Evolutionary conservation across 2,888 invertebrate genomes (phyloP), one percentile per base, ranked within the genome.

Genomic region (Standfussiana lucernea): DNA sequence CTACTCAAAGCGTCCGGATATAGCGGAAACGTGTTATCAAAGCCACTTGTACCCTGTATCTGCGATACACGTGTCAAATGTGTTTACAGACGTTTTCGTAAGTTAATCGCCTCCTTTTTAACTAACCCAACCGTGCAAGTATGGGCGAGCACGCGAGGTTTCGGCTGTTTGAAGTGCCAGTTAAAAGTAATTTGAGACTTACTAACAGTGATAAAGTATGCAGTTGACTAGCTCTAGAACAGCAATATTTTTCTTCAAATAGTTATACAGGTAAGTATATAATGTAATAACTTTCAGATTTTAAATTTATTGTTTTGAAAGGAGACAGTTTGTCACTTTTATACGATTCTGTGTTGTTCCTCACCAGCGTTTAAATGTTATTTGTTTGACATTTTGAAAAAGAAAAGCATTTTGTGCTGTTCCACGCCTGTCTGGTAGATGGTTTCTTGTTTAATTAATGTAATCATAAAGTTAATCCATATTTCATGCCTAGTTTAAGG

Each of bases 61-160:
- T 93, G 92, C 87, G 87, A 83, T 93, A 95, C 95, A 95, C 93
- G 94, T 95, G 95, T 95, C 92, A 89, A 89, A 88, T 90, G 84
- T 94, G 95, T 95, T 94, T 94, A 94, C 94, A 93, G 90, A 90
- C 88, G 85, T 92, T 92, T 91, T 90, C 89, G 89, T 90, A 88
- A 83, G 89, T 90, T 93, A 93, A 95, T 92, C 93, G 91, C 91
- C 87, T 67, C 79, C 86, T 91, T 92, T 92, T 92, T 91, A 90
- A 90, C 89, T 88, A 89, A 89, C 87, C 77, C 76, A 81, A 79
- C 72, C 79, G 71, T 86, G 75, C 82, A 79, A 89, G 82, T 84
- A 74, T 80, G 77, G 75, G 78, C 79, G 72, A 83, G 85, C 93
- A 92, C 91, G 91, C 91, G 89, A 91, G 82, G 80, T 87, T 83